Evolutionary conservation across 2,113 vertebrate species (phyloP).

Genomic region (Loxodonta africana): DNA sequence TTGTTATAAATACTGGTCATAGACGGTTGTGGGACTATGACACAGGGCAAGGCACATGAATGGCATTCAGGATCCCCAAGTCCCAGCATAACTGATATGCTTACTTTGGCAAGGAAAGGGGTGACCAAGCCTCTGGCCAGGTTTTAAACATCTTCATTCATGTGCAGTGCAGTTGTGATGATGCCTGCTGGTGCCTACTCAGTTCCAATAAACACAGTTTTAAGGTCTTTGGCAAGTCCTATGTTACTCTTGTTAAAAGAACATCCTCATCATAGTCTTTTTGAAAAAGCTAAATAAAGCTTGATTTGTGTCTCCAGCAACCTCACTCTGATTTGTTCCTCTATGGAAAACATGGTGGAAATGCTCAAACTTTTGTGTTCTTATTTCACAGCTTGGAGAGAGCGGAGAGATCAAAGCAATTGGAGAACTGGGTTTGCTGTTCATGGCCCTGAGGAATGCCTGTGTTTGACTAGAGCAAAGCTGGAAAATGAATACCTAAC

Average conservation of each 20-base stretch:
- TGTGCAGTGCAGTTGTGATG: neutral
- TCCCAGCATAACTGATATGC: neutral
- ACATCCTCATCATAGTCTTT: neutral
- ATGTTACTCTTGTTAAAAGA: neutral
- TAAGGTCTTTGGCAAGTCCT: conserved; percentile 8
- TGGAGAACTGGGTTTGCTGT: conserved; percentile 91
- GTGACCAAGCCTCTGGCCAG: neutral
- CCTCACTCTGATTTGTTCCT: neutral
- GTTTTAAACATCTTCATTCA: neutral
- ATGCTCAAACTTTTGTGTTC: conserved; percentile 14
- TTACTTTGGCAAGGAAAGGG: neutral
- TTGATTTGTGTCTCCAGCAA: conserved; percentile 12
- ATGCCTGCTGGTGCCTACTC: neutral
- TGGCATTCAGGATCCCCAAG: neutral
- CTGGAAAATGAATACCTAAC: conserved; percentile 68
- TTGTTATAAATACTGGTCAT: neutral
- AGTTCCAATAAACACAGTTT: neutral
- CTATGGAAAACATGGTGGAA: neutral
- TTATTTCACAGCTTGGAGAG: conserved; percentile 88
- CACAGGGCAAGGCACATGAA: too few species aligned
- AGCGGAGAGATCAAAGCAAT: conserved; percentile 90
- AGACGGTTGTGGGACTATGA: neutral
- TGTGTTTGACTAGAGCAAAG: conserved; percentile 69
- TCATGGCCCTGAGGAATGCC: conserved; percentile 78
- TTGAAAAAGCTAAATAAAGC: neutral